phyloP scores from a whole-genome alignment of 2,113 vertebrate genomes.

The Ptyas mucosa region DNA sequence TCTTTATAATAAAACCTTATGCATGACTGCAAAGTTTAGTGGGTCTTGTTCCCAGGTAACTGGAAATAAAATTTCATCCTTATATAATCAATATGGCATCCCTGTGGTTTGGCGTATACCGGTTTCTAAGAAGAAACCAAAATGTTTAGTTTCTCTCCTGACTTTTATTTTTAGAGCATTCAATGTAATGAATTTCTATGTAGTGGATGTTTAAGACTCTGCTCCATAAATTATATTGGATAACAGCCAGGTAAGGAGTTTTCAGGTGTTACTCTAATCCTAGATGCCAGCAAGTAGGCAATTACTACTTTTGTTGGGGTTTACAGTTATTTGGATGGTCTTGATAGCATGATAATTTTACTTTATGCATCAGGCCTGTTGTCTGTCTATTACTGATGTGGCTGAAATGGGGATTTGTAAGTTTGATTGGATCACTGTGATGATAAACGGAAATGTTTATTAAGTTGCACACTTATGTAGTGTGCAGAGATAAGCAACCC shows the following conservation, averaged over 20 bases:
- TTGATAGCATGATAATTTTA: not conserved
- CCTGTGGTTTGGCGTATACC: not conserved
- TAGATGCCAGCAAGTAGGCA: not conserved
- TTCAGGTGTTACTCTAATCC: not conserved
- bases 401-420: not conserved
- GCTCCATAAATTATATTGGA: conserved; percentile 1
- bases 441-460: not conserved
- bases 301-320: not conserved
- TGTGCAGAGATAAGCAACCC: too few relatives aligned
- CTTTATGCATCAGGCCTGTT: not conserved
- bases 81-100: not conserved
- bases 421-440: not conserved
- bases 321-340: not conserved
- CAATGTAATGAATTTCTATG: conserved; percentile 58
- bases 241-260: not conserved
- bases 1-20: not conserved
- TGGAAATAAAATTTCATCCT: not conserved
- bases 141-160: conserved; percentile 27
- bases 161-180: not conserved
- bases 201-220: conserved; percentile 54
- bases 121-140: not conserved
- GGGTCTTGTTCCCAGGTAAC: not conserved
- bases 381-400: not conserved
- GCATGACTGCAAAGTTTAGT: not conserved
- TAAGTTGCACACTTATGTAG: too few relatives aligned